Base-by-base conservation (phyloP, 1,140 invertebrate genomes). In the Pteromalus puparum region DNA sequence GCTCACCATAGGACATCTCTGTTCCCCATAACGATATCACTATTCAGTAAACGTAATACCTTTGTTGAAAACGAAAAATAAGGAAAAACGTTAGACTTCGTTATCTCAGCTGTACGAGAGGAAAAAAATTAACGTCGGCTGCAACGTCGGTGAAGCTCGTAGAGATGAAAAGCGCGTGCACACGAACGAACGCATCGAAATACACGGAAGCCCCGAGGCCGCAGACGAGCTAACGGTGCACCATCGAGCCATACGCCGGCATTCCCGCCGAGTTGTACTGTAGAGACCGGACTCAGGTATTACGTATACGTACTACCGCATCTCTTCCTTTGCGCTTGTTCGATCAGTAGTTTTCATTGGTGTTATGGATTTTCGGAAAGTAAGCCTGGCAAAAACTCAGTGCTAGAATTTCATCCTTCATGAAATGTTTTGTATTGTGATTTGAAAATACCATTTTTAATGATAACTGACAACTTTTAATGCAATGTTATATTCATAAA, bases 131-230 rank as follows among this genome's bases (percentile, higher is more conserved):
- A 13, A 48, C 46, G 46, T 18, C 13, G 46, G 15, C 46, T 48
- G 46, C 46, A 3, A 48, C 46, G 46, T 21, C 53, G 21, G 53
- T 72, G 24, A 2, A 34, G 53, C 26, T 28, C 5, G 48, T 73
- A 46, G 53, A 67, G 81, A 82, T 82, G 73, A 82, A 65, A 76
- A 76, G 79, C 24, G 79, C 78, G n/a, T 24, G 4, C 24, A 6
- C 76, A 75, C 77, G 84, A 84, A 85, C 86, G 88, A 90, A 88
- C 88, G 89, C 10, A 30, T 30, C 30, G 89, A 91, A 83, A 77
- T 89, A 91, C 90, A 89, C 90, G 91, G 90, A 92, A 92, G 90
- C 91, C 91, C 89, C 87, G 87, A 90, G 90, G 90, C 88, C 88
- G 86, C n/a, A 82, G 72, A 75, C 24, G 85, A 89, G 86, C 88